Conservation (phyloP, 1,140 invertebrate genomes). For the Anastrepha obliqua region DNA sequence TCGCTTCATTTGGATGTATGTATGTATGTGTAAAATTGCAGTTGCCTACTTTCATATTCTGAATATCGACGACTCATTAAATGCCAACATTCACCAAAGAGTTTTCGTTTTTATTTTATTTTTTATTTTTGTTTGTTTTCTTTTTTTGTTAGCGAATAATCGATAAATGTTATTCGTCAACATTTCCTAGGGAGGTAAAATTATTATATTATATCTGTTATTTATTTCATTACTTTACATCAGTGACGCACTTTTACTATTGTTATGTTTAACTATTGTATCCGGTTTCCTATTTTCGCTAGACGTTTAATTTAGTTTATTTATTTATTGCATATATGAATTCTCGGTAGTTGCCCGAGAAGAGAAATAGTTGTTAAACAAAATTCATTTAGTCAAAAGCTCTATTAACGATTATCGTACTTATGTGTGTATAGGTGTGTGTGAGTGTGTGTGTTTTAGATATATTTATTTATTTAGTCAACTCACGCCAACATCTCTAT, state of each 20-base stretch:
- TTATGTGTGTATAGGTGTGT: background rate
- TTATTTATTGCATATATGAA: slow-evolving; percentile 25
- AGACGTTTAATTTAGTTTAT: background rate
- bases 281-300: no score
- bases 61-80: no score
- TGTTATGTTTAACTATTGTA: slow-evolving; percentile 10
- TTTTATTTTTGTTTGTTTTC: no score
- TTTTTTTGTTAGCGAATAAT: no score
- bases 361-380: background rate
- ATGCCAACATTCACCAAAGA: no score
- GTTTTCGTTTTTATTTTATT: no score
- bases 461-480: background rate
- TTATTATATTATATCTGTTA: slow-evolving; percentile 1
- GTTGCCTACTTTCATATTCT: no score
- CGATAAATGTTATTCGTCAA: slow-evolving; percentile 19
- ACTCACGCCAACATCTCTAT: background rate
- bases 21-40: background rate
- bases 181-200: slow-evolving; percentile 54
- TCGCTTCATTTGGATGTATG: no score
- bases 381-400: background rate
- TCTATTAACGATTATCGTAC: background rate
- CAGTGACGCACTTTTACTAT: background rate
- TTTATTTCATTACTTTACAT: background rate
- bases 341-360: background rate
- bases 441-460: background rate